Evolutionary conservation across 2,113 vertebrate genomes (phyloP).

Genomic region (Pachyramphus minor): DNA sequence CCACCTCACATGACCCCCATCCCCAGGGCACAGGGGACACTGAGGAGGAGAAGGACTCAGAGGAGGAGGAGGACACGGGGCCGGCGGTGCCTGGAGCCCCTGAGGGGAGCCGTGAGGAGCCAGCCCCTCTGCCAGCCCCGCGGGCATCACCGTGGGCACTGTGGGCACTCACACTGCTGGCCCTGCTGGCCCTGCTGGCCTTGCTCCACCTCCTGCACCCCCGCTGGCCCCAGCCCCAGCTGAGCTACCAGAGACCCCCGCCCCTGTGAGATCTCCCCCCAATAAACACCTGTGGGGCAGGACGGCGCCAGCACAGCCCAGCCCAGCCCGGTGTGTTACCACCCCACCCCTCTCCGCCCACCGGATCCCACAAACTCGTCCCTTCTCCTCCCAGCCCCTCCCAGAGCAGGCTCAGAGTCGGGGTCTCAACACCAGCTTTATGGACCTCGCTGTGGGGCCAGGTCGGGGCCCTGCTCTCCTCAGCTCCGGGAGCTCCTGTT

Average conservation of each 20-base stretch:
- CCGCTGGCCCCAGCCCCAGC: background rate
- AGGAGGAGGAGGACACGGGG: background rate
- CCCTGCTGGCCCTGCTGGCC: background rate
- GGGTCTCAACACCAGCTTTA: background rate
- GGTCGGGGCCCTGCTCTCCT: background rate
- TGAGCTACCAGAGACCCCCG: background rate
- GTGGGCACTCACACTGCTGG: background rate
- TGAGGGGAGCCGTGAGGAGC: accelerated
- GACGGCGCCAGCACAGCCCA: too few relatives aligned
- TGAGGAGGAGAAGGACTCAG: background rate
- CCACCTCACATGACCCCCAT: background rate
- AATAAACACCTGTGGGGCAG: background rate
- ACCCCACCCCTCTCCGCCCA: too few relatives aligned
- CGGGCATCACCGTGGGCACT: background rate
- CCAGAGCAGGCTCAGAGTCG: background rate
- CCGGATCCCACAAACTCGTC: accelerated
- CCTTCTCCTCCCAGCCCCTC: too few relatives aligned
- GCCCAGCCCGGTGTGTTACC: accelerated
- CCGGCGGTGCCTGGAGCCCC: accelerated
- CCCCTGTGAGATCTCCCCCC: background rate
- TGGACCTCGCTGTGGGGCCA: background rate
- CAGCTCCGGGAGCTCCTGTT: background rate
- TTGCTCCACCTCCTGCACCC: background rate
- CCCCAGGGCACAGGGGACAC: background rate
- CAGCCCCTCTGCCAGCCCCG: accelerated